Conservation (phyloP, 1,140 invertebrate genomes). For the Neomicropteryx cornuta region DNA sequence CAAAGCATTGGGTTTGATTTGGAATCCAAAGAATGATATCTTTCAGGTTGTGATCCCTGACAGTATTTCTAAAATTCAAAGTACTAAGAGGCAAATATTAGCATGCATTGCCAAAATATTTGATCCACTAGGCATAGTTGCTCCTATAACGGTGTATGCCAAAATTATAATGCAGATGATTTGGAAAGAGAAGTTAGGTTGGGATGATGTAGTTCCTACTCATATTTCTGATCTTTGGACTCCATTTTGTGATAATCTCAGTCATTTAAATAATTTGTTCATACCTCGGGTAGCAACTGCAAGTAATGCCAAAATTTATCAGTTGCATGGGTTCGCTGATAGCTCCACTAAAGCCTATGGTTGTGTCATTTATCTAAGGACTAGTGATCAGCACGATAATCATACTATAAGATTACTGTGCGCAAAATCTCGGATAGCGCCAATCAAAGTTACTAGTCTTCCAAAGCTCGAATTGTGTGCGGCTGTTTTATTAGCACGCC, state of each 20-base stretch:
- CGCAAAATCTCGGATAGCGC: slow-evolving; percentile 17
- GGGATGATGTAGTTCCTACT: slow-evolving; percentile 15
- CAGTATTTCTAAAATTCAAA: neutral
- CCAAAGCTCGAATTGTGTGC: slow-evolving; percentile 13
- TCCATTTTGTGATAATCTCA: slow-evolving; percentile 6
- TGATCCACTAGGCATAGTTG: slow-evolving; percentile 23
- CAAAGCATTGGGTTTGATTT: slow-evolving; percentile 13
- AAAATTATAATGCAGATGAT: slow-evolving; percentile 19
- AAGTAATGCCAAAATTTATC: neutral
- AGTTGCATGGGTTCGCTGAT: slow-evolving; percentile 14
- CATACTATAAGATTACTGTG: slow-evolving; percentile 8
- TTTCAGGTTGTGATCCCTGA: slow-evolving; percentile 6
- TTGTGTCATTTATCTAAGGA: slow-evolving; percentile 8
- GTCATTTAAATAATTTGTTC: slow-evolving; percentile 7
- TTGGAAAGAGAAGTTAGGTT: slow-evolving; percentile 15
- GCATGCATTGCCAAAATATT: slow-evolving; percentile 18
- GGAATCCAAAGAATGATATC: slow-evolving; percentile 9
- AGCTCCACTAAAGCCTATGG: slow-evolving; percentile 8
- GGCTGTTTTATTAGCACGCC: slow-evolving; percentile 7
- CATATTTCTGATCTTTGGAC: slow-evolving; percentile 7
- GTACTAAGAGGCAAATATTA: slow-evolving; percentile 21
- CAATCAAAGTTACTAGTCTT: slow-evolving; percentile 10
- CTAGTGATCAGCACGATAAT: slow-evolving; percentile 1
- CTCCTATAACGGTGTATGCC: slow-evolving; percentile 12
- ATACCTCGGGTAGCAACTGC: slow-evolving; percentile 4